A percentile compares a stretch with the other conserved stretches of the same genome.
Conservation (phyloP, 2,888 invertebrate species). For the Eupithecia inturbata region DNA sequence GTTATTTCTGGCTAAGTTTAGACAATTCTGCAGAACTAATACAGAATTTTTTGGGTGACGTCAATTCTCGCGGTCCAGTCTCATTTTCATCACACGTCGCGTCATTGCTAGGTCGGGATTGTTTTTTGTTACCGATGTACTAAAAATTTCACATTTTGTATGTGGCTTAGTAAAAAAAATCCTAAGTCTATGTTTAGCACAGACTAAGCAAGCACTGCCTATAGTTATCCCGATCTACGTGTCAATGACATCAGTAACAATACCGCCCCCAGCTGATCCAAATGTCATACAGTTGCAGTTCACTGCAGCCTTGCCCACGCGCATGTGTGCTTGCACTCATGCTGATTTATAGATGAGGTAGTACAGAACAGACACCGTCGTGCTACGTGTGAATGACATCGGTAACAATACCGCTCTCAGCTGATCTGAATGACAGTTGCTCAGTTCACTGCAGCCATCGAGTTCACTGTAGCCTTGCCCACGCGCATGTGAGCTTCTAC, state of each 20-base stretch:
- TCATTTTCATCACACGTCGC: too few relatives aligned
- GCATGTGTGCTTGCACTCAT: conserved; percentile 26
- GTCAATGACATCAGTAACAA: conserved; percentile 21
- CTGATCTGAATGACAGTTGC: conserved; percentile 47
- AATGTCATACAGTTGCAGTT: conserved; percentile 50
- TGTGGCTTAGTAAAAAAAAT: too few relatives aligned
- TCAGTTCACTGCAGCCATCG: conserved; percentile 22
- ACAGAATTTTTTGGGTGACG: too few relatives aligned
- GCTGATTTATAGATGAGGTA: background rate
- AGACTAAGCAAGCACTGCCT: too few relatives aligned
- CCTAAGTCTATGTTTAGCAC: too few relatives aligned
- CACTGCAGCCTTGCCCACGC: conserved; percentile 54
- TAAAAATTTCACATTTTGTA: too few relatives aligned
- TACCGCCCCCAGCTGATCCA: conserved; percentile 29
- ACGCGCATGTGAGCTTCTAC: conserved; percentile 42
- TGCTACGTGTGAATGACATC: conserved; percentile 30
- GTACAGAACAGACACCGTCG: too few relatives aligned
- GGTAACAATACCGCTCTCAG: conserved; percentile 30
- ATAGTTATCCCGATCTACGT: background rate
- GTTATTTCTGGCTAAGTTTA: too few relatives aligned
- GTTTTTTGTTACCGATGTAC: background rate
- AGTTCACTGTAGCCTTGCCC: conserved; percentile 51
- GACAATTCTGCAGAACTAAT: too few relatives aligned
- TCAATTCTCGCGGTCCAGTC: too few relatives aligned
- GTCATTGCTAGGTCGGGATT: too few relatives aligned